A percentile compares a stretch with the other conserved stretches of the same genome.
Evolutionary conservation across 2,113 vertebrate genomes (phyloP).

Genomic region (Tympanuchus pallidicinctus): DNA sequence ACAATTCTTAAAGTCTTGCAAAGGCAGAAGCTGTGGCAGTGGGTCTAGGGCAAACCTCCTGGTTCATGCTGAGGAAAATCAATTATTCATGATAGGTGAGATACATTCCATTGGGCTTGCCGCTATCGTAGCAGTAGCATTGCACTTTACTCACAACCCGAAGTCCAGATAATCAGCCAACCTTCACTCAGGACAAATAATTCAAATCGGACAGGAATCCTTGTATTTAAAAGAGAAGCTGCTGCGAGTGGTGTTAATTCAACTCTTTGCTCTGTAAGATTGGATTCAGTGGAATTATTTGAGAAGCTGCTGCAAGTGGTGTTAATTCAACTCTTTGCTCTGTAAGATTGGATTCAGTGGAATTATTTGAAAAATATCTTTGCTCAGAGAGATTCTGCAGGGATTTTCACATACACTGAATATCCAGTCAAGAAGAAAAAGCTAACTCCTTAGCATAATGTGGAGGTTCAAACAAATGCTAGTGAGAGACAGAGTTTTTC

Average conservation of each 20-base stretch:
- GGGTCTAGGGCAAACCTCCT: conserved; percentile 3
- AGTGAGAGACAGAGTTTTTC: background rate
- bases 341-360: background rate
- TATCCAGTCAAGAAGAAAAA: background rate
- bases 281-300: background rate
- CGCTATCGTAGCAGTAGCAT: background rate
- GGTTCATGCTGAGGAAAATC: conserved; percentile 22
- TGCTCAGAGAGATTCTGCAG: background rate
- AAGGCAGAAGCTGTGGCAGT: background rate
- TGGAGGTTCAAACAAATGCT: background rate
- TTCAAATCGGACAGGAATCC: background rate
- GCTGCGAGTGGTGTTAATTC: background rate
- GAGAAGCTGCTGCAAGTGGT: background rate
- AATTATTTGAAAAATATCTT: background rate
- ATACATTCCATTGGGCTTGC: background rate
- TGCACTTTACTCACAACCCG: background rate
- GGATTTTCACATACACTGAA: background rate
- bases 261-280: background rate
- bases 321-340: background rate
- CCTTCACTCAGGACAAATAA: background rate
- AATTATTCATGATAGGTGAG: conserved; percentile 30
- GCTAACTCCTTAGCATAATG: background rate
- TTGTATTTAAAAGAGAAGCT: background rate
- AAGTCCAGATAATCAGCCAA: background rate
- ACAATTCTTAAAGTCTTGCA: background rate